phyloP scores from a whole-genome alignment of 2,888 invertebrate genomes.

The Eumerus sabulonum region DNA sequence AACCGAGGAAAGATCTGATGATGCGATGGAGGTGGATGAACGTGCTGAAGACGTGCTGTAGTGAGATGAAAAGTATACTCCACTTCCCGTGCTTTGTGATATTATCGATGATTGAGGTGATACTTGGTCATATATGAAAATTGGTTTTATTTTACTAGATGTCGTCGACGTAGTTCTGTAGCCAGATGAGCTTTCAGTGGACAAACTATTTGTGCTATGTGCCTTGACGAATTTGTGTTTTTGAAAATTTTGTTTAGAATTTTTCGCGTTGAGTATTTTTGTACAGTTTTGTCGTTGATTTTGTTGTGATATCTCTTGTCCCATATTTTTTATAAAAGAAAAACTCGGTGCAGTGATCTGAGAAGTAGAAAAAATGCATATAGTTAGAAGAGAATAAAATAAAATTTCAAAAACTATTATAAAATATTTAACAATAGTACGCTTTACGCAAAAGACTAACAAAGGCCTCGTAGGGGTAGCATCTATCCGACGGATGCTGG shows the following conservation, averaged over 20 bases:
- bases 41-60: slow-evolving; percentile 74
- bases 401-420: too few relatives aligned
- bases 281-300: slow-evolving; percentile 73
- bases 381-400: neutral
- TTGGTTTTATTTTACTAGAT: slow-evolving; percentile 71
- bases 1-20: slow-evolving; percentile 75
- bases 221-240: slow-evolving; percentile 59
- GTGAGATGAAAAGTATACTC: slow-evolving; percentile 76
- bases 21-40: slow-evolving; percentile 78
- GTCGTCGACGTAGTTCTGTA: slow-evolving; percentile 70
- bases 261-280: slow-evolving; percentile 70
- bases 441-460: too few relatives aligned
- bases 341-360: slow-evolving; percentile 72
- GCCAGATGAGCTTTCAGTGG: slow-evolving; percentile 70
- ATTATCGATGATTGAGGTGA: slow-evolving; percentile 55
- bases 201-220: slow-evolving; percentile 71
- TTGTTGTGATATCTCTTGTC: slow-evolving; percentile 79
- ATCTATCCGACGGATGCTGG: too few relatives aligned
- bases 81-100: slow-evolving; percentile 75
- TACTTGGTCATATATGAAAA: slow-evolving; percentile 53
- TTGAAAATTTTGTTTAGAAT: slow-evolving; percentile 54
- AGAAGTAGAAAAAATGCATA: slow-evolving; percentile 42
- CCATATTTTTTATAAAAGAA: slow-evolving; percentile 78
- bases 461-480: too few relatives aligned
- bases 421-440: too few relatives aligned